Conservation (phyloP, 2,113 vertebrate species). For the Nestor notabilis region DNA sequence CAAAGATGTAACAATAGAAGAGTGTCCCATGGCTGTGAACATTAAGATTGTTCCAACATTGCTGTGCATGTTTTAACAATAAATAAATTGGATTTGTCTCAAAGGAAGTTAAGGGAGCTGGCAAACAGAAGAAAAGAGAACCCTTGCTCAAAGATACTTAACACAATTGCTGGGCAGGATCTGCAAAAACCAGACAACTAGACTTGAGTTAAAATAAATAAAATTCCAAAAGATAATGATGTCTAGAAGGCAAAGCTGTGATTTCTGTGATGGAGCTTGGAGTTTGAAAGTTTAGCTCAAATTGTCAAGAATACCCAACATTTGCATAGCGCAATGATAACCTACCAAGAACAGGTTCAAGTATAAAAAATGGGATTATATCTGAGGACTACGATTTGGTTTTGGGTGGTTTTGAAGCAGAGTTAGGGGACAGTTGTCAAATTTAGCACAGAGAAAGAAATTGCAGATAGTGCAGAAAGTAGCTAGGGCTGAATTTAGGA, state of each 20-base stretch:
- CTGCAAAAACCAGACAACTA: neutral
- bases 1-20: neutral
- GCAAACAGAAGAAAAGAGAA: neutral
- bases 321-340: neutral
- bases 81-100: neutral
- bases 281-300: neutral
- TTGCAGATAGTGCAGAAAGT: neutral
- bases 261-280: neutral
- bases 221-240: neutral
- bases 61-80: neutral
- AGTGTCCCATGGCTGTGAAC: neutral
- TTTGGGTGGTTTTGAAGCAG: neutral
- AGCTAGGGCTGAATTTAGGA: neutral
- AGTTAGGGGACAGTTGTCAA: neutral
- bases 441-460: neutral
- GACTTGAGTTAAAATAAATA: neutral
- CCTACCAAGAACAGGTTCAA: neutral
- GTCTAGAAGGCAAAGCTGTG: neutral
- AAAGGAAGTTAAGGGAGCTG: neutral
- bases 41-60: neutral
- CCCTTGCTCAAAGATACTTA: neutral
- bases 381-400: neutral
- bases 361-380: neutral
- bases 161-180: neutral
- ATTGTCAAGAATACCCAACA: neutral